phyloP scores from a whole-genome alignment of 2,113 vertebrate species.

The Rana temporaria region DNA sequence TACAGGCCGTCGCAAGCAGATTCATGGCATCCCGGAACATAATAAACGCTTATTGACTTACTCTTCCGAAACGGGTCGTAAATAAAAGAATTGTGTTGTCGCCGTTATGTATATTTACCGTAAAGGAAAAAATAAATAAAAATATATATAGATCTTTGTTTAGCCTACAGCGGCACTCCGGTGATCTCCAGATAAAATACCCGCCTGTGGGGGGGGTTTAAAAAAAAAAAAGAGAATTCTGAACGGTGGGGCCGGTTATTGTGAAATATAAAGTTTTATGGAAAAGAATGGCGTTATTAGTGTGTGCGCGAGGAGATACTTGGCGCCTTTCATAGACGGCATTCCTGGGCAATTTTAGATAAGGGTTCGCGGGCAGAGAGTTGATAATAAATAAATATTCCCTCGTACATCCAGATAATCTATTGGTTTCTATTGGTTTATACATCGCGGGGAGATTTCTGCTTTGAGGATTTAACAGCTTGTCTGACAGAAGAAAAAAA shows the following conservation, averaged over 20 bases:
- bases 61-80: constrained; percentile 47
- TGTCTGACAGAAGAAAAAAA: background rate
- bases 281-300: constrained; percentile 47
- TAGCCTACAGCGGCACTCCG: constrained; percentile 12
- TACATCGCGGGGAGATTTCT: background rate
- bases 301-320: constrained; percentile 5
- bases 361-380: constrained; percentile 10
- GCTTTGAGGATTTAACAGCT: constrained; percentile 2
- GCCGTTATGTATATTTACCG: constrained; percentile 21
- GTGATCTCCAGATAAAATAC: constrained; percentile 49
- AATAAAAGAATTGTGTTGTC: constrained; percentile 47
- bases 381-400: constrained; percentile 40
- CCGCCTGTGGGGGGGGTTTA: constrained; percentile 27
- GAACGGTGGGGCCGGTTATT: constrained; percentile 43
- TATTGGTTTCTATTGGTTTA: constrained; percentile 22
- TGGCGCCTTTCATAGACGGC: constrained; percentile 19
- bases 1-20: constrained; percentile 36
- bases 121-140: background rate
- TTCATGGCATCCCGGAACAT: constrained; percentile 50
- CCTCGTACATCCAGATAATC: background rate
- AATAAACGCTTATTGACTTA: constrained; percentile 56
- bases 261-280: constrained; percentile 50
- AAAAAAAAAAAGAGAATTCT: constrained; percentile 17
- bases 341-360: constrained; percentile 22
- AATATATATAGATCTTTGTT: constrained; percentile 31